Base-by-base conservation (phyloP, 2,888 invertebrate species). In the Rhamphomyia laevipes region DNA sequence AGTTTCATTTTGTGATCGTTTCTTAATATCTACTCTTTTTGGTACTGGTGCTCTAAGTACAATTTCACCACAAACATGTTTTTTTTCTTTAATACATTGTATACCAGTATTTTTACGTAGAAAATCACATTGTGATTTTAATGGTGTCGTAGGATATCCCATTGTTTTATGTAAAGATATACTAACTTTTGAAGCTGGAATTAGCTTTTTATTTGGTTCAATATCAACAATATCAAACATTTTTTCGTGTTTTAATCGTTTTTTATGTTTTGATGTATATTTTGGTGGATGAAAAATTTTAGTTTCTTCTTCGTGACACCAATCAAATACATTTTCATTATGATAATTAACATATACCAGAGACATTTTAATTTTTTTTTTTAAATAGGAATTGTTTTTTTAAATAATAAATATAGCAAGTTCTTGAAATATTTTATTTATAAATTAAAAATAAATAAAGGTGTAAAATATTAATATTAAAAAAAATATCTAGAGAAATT, bases 321-420 rank as follows among this genome's bases (percentile, higher is more conserved):
- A 74, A 47, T 77, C 73, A 58, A 79, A 78, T 59, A 84, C 82
- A 54, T 76, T 77, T 73, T 84, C 84, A 61, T 81, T 65, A 58
- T 83, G 82, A 31, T 77, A 61, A n/a, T 75, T 72, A 58, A 83
- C 78, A 62, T 77, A 74, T 40, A 82, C 76, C 45, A 81, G 63
- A 33, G 82, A 82, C 83, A 83, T 83, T 58, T 59, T 51, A 35
- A 35, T 35, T n/a, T n/a, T n/a, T n/a, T n/a, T n/a, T n/a, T n/a
- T n/a, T n/a, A n/a, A n/a, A n/a, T n/a, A n/a, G n/a, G n/a, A n/a
- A n/a, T n/a, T n/a, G n/a, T n/a, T n/a, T n/a, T n/a, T n/a, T n/a
- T n/a, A n/a, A n/a, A n/a, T n/a, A n/a, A n/a, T n/a, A n/a, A n/a
- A n/a, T n/a, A n/a, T n/a, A 7, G 4, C 23, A 2, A 6, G 23